These are phyloP conservation scores for Cryptops parisi DNA, from an alignment of 2,888 invertebrate species.

Conservation along the genomic window DNA sequence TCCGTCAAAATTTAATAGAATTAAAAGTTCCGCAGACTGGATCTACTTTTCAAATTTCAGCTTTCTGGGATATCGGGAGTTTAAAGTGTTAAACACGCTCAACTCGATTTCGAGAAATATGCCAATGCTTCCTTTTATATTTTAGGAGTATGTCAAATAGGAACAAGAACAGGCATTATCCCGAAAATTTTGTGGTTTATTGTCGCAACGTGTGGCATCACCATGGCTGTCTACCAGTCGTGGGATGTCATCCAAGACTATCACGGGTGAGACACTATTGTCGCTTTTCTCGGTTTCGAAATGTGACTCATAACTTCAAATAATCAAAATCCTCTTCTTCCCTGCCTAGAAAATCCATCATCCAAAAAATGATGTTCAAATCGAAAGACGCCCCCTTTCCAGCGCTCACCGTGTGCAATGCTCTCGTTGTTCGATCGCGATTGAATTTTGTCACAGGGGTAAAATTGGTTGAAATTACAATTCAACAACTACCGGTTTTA, in stretches of 20 bases:
- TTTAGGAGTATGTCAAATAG: slow-evolving; percentile 10
- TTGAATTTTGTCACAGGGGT: slow-evolving; percentile 1
- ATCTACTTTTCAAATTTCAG: no score
- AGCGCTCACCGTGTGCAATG: slow-evolving; percentile 10
- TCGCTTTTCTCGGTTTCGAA: background rate
- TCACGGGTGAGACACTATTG: slow-evolving; percentile 1
- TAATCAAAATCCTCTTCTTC: background rate
- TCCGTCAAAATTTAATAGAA: no score
- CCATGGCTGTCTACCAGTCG: slow-evolving; percentile 12
- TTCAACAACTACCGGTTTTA: background rate
- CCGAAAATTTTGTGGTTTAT: slow-evolving; percentile 4
- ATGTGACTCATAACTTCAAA: background rate
- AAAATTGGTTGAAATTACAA: background rate
- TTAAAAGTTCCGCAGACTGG: no score
- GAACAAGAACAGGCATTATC: background rate
- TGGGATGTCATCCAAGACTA: slow-evolving; percentile 13
- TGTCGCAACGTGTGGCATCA: background rate
- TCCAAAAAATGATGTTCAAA: slow-evolving; percentile 9
- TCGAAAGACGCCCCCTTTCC: slow-evolving; percentile 11
- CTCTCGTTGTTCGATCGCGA: background rate
- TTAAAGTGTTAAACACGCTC: no score
- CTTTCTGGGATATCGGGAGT: no score
- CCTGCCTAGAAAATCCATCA: slow-evolving; percentile 5
- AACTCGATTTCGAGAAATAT: no score
- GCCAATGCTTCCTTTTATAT: no score